Base-by-base conservation (phyloP, 2,888 invertebrate species). In the Rhingia rostrata region DNA sequence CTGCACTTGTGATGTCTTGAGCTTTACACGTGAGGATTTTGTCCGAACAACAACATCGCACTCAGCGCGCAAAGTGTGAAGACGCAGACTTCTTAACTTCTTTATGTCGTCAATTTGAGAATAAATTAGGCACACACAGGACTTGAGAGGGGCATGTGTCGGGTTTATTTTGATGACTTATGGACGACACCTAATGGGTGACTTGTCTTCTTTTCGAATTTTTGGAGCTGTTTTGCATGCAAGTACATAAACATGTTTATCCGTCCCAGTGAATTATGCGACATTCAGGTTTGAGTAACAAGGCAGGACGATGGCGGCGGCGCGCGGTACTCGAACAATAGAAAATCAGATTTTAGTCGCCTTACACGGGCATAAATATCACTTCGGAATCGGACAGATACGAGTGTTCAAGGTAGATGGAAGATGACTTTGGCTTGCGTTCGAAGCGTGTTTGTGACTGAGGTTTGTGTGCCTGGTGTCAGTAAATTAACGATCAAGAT, bases 401-500 rank as follows among this genome's bases (percentile, higher is more conserved):
- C n/a, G 66, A 14, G 47, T 32, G 60, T 45, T 10, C 35, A 51
- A 58, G 58, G 9, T 33, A 12, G 22, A 7, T 4, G 9, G 58
- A 22, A 41, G 58, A 30, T 58, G 70, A 39, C 51, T 67, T 78
- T 67, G 83, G 83, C 83, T 74, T 83, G 83, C 58, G 83, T 56
- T 56, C 30, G 64, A 63, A 83, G 79, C 51, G 79, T 79, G 82
- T 66, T 47, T 47, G 45, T 58, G 22, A 22, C 41, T 58, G 45
- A 7, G 14, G 72, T 41, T 63, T 80, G 74, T 81, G 75, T 75
- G 81, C 66, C 60, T 64, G 49, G 41, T 37, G 66, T 83, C 64
- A 39, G 64, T 83, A 83, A 83, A 83, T 83, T 79, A 83, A 79
- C 79, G 79, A 79, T 79, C 73, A 73, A 54, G 83, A 73, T 69